Percentiles rank a stretch among this genome's conserved stretches.
These are phyloP conservation scores for Cheilosia vulpina DNA, from an alignment of 2,888 invertebrate species.

Conservation along the genomic window DNA sequence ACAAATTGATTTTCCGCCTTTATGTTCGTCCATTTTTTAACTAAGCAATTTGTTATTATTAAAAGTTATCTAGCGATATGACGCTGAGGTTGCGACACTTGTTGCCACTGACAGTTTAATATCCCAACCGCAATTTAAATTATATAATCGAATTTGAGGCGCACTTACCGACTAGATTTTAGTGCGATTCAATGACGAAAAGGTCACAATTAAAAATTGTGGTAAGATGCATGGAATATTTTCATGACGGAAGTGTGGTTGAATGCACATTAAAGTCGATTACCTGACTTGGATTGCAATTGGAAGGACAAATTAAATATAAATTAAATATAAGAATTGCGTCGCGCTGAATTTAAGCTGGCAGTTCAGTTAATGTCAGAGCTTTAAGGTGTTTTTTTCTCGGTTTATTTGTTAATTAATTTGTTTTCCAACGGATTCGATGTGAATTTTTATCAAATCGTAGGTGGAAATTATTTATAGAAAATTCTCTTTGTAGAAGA, in stretches of 20 bases:
- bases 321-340: too few species aligned
- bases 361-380: too few species aligned
- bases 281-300: too few species aligned
- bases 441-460: too few species aligned
- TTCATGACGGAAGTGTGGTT: not conserved
- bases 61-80: not conserved
- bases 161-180: not conserved
- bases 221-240: not conserved
- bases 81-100: not conserved
- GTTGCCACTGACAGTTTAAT: not conserved
- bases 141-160: not conserved
- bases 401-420: too few species aligned
- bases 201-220: not conserved
- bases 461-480: too few species aligned
- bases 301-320: too few species aligned
- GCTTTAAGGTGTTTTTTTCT: too few species aligned
- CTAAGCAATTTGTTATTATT: not conserved
- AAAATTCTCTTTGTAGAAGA: too few species aligned
- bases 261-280: not conserved
- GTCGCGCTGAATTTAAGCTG: too few species aligned
- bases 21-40: not conserved
- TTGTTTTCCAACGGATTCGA: too few species aligned
- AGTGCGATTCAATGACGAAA: slow-evolving; percentile 4
- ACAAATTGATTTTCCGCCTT: not conserved
- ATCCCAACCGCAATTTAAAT: not conserved